Conservation (phyloP, 2,797 vertebrate genomes). For the Potorous gilbertii region DNA sequence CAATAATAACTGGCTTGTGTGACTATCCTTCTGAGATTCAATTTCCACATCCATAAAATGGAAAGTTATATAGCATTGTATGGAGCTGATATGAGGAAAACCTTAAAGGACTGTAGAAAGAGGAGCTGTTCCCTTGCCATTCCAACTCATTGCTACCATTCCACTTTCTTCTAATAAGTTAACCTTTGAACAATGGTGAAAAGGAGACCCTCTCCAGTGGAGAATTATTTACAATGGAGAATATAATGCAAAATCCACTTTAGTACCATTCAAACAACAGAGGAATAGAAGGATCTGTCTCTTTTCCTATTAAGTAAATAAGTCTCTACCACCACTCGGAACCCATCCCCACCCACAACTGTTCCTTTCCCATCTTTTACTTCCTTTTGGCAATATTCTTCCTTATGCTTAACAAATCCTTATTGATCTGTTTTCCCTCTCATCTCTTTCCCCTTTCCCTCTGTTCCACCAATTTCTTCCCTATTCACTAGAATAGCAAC, state of each 20-base stretch:
- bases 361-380: not conserved
- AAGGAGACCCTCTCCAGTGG: not conserved
- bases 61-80: not conserved
- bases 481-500: not conserved
- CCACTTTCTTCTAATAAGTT: not conserved
- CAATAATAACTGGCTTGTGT: not conserved
- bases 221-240: not conserved
- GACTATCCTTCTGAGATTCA: not conserved
- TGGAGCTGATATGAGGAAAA: not conserved
- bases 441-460: conserved; percentile 26
- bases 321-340: not conserved
- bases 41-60: not conserved
- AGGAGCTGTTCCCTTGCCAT: not conserved
- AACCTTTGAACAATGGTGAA: not conserved
- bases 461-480: not conserved
- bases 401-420: conserved; percentile 59
- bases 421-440: conserved; percentile 44
- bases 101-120: not conserved
- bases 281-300: not conserved
- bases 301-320: not conserved
- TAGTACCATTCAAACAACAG: not conserved
- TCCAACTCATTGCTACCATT: not conserved
- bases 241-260: not conserved
- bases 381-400: conserved; percentile 15
- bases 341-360: not conserved